Base-by-base conservation (phyloP, 2,113 vertebrate species). In the Onychostoma macrolepis region DNA sequence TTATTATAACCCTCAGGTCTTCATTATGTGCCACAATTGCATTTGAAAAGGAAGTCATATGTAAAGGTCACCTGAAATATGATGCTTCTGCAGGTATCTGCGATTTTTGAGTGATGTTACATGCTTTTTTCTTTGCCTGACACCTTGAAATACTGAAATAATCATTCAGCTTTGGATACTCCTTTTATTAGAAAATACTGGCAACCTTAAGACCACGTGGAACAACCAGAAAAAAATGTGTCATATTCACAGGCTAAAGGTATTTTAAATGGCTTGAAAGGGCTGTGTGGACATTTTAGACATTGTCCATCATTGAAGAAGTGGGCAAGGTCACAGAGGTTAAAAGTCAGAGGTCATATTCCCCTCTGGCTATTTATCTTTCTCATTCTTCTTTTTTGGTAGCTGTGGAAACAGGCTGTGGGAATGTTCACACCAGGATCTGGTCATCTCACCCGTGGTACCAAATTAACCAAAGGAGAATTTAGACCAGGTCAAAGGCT, bases 311-410 rank as follows among this genome's bases (percentile, higher is more conserved):
- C 41, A 71, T 24, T 50, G 10, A 28, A 74, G 48, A 45, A n/a
- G 85, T 86, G 56, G 45, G 11, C 5, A 2, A 21, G 33, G 43
- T 80, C 78, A 79, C 74, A 72, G 45, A 79, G 50, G 85, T 72
- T 48, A 79, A 7, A 7, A 24, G 36, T 81, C 85, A 81, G 33
- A 69, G 77, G 77, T 86, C 63, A 71, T 11, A 4, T 21, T 28
- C 33, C 45, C 85, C 65, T 45, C 48, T 65, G 50, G 85, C 53
- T 86, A 81, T 86, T 74, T 69, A 30, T 43, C 77, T 41, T 81
- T 53, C 24, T 74, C 85, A 81, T 80, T 80, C 28, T 69, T 69
- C 48, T 43, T n/a, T 80, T 36, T 80, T 26, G 78, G 48, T 28
- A n/a, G 65, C 79, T 72, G 41, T 48, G 30, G 85, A 80, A 50